Conservation (phyloP, 2,113 vertebrate species). For the Isurus oxyrinchus region DNA sequence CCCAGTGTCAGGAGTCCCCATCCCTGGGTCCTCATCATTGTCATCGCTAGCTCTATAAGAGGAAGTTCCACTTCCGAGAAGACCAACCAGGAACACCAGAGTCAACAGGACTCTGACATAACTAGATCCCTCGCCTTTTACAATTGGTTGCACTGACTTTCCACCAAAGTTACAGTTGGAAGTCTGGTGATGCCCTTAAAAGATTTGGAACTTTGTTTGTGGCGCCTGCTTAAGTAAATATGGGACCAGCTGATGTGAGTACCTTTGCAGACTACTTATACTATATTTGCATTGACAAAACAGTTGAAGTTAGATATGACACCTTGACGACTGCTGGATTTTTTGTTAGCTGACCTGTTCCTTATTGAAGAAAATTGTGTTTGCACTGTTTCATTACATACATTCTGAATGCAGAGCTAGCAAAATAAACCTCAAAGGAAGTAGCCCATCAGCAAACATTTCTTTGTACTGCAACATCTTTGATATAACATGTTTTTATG, state of each 20-base stretch:
- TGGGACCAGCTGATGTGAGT: not conserved
- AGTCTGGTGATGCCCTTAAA: not conserved
- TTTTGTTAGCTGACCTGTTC: constrained; percentile 3
- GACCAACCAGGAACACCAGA: not conserved
- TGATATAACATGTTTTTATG: constrained; percentile 20
- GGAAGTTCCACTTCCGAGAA: not conserved
- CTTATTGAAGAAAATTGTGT: not conserved
- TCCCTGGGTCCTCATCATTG: not conserved
- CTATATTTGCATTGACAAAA: not conserved
- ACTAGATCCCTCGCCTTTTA: not conserved
- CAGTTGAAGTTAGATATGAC: not conserved
- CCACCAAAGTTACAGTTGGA: not conserved
- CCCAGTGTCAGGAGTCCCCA: not conserved
- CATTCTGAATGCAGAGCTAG: not conserved
- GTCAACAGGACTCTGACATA: not conserved
- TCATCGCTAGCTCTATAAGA: not conserved
- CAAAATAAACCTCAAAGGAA: not conserved
- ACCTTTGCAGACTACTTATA: not conserved
- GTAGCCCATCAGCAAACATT: not conserved
- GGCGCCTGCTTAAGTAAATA: not conserved
- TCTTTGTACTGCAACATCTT: not conserved
- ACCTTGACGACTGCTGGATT: not conserved
- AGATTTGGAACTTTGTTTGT: not conserved
- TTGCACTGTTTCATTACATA: not conserved
- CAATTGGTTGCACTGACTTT: not conserved